Evolutionary conservation across 2,797 vertebrate species (phyloP).

Genomic region (Dendrocincla tyrannina): DNA sequence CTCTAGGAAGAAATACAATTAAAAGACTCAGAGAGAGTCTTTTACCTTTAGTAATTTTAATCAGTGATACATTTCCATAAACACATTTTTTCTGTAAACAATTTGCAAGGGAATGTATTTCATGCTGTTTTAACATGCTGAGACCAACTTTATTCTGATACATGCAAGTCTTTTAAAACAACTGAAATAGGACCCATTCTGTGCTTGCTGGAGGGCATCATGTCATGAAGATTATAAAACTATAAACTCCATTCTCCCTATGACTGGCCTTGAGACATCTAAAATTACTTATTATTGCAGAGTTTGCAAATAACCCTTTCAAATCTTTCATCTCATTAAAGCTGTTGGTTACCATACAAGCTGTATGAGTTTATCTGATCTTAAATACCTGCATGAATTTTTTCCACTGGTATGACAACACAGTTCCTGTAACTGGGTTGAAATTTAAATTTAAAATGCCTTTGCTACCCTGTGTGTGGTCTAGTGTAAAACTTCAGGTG

Average conservation of each 20-base stretch:
- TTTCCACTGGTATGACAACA: neutral
- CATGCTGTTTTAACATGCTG: constrained; percentile 73
- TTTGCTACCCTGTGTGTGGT: neutral
- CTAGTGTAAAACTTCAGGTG: neutral
- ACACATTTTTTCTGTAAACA: constrained; percentile 72
- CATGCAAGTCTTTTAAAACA: constrained; percentile 70
- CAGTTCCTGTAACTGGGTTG: neutral
- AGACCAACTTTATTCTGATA: constrained; percentile 67
- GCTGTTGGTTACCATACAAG: neutral
- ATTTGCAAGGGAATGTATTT: constrained; percentile 74
- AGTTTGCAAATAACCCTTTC: constrained; percentile 66
- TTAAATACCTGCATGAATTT: constrained; percentile 16
- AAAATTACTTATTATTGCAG: constrained; percentile 66
- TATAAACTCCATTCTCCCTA: constrained; percentile 63
- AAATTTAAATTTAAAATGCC: neutral
- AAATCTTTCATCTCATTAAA: constrained; percentile 50
- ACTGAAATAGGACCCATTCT: constrained; percentile 70
- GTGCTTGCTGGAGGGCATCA: constrained; percentile 59
- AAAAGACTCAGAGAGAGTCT: constrained; percentile 68
- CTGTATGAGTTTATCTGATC: neutral
- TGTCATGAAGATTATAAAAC: constrained; percentile 71
- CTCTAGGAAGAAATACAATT: constrained; percentile 73
- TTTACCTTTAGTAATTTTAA: constrained; percentile 75
- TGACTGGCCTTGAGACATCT: constrained; percentile 67
- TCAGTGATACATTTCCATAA: constrained; percentile 71